These are phyloP conservation scores for Picus viridis DNA, from an alignment of 2,797 vertebrate species.

Conservation along the genomic window DNA sequence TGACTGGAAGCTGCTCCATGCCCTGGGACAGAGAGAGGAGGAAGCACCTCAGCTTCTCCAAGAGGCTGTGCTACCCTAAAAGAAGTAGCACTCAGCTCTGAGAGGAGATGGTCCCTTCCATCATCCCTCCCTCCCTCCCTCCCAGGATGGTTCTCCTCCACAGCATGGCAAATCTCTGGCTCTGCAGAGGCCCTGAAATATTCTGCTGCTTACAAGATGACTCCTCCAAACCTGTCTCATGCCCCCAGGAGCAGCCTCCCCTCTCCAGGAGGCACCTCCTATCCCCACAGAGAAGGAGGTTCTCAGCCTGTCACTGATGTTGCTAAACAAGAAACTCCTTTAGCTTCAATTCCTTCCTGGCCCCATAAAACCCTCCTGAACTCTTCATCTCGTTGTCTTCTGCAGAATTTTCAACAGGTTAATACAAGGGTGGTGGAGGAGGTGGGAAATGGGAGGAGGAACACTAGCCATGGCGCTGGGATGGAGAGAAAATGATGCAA, in stretches of 20 bases:
- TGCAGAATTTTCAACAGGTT: background rate
- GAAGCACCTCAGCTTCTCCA: background rate
- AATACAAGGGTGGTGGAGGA: background rate
- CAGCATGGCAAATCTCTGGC: background rate
- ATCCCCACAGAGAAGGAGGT: background rate
- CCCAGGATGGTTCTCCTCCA: background rate
- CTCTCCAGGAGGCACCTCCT: background rate
- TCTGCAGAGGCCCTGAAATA: background rate
- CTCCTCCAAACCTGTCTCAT: background rate
- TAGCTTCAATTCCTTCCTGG: background rate
- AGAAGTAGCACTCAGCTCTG: background rate
- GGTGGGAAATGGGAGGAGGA: background rate
- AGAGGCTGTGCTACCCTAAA: background rate
- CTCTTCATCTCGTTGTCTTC: background rate
- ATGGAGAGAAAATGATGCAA: background rate
- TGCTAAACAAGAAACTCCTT: background rate
- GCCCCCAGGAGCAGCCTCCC: background rate
- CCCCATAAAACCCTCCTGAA: background rate
- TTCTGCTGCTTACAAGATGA: background rate
- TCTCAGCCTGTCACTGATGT: background rate
- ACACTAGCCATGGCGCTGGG: background rate
- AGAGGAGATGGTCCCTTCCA: background rate
- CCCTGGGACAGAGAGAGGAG: no score
- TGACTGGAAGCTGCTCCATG: fast-evolving
- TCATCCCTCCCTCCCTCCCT: no score